These are phyloP conservation scores for Phalera bucephala DNA, from an alignment of 2,888 invertebrate genomes.

Conservation along the genomic window DNA sequence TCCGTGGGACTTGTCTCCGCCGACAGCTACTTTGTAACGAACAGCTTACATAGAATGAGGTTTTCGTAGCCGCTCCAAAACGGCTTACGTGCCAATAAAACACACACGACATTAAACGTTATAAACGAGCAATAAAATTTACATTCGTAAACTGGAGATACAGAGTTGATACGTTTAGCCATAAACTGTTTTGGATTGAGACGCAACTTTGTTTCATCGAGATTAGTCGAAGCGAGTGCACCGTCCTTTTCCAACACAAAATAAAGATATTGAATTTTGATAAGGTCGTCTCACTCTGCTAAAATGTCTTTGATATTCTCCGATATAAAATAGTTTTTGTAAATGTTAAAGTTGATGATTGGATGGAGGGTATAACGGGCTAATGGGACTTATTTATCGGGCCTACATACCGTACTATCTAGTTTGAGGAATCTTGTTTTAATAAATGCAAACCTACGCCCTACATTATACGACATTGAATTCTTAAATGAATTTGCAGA, in stretches of 20 bases:
- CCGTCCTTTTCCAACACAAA: slow-evolving; percentile 70
- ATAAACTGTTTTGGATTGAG: slow-evolving; percentile 61
- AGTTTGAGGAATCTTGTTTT: too few species aligned
- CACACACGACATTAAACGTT: slow-evolving; percentile 31
- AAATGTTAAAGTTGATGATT: slow-evolving; percentile 41
- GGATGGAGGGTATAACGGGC: slow-evolving; percentile 14
- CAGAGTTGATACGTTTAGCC: slow-evolving; percentile 35
- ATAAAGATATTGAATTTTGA: slow-evolving; percentile 80
- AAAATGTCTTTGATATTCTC: slow-evolving; percentile 47
- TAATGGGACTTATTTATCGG: slow-evolving; percentile 16
- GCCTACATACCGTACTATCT: neutral
- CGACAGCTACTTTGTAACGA: slow-evolving; percentile 57
- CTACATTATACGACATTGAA: too few species aligned
- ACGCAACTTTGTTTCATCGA: slow-evolving; percentile 74
- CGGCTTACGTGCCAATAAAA: slow-evolving; percentile 15
- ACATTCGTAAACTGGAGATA: slow-evolving; percentile 19
- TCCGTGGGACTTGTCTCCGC: slow-evolving; percentile 42
- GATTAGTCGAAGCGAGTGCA: slow-evolving; percentile 68
- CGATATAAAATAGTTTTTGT: slow-evolving; percentile 45
- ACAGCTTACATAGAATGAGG: slow-evolving; percentile 50
- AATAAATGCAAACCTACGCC: neutral
- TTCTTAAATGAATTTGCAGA: too few species aligned
- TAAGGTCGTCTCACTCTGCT: slow-evolving; percentile 62
- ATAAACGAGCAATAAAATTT: slow-evolving; percentile 15
- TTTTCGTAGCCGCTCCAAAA: slow-evolving; percentile 20